Percentiles rank a stretch among this genome's conserved stretches.
Evolutionary conservation across 2,797 vertebrate species (phyloP).

Genomic region (Rhinatrema bivittatum): DNA sequence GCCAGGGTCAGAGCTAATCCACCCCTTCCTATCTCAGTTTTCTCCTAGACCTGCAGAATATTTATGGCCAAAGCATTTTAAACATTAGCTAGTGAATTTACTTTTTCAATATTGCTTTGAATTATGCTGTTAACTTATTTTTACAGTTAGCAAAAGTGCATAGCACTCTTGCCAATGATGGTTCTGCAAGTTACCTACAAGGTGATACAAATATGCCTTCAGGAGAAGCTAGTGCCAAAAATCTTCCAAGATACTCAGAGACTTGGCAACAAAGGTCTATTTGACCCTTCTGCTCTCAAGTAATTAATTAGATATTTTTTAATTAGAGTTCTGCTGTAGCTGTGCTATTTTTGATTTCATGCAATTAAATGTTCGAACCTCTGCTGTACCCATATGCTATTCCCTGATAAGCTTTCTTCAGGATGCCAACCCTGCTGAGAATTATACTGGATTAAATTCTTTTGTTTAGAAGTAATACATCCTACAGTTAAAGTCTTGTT

Average conservation of each 20-base stretch:
- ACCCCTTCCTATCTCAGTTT: too few relatives aligned
- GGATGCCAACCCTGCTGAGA: slow-evolving; percentile 26
- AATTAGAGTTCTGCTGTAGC: slow-evolving; percentile 31
- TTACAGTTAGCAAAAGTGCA: background rate
- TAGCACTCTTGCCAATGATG: background rate
- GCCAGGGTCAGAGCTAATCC: too few relatives aligned
- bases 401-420: slow-evolving; percentile 39
- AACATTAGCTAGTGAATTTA: too few relatives aligned
- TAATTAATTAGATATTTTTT: slow-evolving; percentile 40
- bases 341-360: slow-evolving; percentile 24
- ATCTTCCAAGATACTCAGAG: slow-evolving; percentile 15
- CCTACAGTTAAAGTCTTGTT: slow-evolving; percentile 33
- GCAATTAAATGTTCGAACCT: slow-evolving; percentile 33
- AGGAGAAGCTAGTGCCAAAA: background rate
- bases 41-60: too few relatives aligned
- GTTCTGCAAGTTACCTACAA: slow-evolving; percentile 3
- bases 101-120: too few relatives aligned
- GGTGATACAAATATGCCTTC: slow-evolving; percentile 6
- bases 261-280: slow-evolving; percentile 14
- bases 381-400: slow-evolving; percentile 23
- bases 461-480: slow-evolving; percentile 40
- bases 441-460: slow-evolving; percentile 28
- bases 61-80: too few relatives aligned
- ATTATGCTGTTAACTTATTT: background rate
- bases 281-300: slow-evolving; percentile 18